These are phyloP conservation scores for Pyrochroa serraticornis DNA, from an alignment of 2,888 invertebrate genomes.

Conservation along the genomic window DNA sequence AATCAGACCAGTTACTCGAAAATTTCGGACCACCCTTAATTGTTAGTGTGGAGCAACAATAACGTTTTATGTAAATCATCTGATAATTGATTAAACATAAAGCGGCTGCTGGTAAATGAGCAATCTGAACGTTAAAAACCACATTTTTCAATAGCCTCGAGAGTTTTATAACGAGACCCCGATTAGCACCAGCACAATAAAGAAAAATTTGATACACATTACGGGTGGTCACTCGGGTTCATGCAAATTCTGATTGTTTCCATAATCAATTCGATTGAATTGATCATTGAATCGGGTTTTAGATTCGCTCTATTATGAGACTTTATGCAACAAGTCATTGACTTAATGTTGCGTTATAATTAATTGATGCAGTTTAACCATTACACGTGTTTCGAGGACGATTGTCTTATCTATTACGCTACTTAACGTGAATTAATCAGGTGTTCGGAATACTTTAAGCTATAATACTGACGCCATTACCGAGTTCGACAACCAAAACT, in stretches of 20 bases:
- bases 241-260: slow-evolving; percentile 13
- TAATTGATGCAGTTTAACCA: not conserved
- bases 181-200: slow-evolving; percentile 36
- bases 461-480: no score
- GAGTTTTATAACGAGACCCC: slow-evolving; percentile 30
- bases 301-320: no score
- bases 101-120: slow-evolving; percentile 23
- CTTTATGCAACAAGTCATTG: no score
- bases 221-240: slow-evolving; percentile 25
- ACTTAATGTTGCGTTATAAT: not conserved
- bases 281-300: not conserved
- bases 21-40: not conserved
- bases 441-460: no score
- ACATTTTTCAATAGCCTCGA: slow-evolving; percentile 32
- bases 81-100: slow-evolving; percentile 15
- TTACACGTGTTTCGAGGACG: not conserved
- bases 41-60: not conserved
- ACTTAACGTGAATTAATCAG: no score
- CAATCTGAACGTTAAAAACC: slow-evolving; percentile 30
- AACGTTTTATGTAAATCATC: slow-evolving; percentile 1
- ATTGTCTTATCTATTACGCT: no score
- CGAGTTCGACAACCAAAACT: no score
- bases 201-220: slow-evolving; percentile 29
- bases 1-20: no score
- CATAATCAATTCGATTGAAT: not conserved